Evolutionary conservation across 2,888 invertebrate species (phyloP).

Genomic region (Philopedon plagiatum): DNA sequence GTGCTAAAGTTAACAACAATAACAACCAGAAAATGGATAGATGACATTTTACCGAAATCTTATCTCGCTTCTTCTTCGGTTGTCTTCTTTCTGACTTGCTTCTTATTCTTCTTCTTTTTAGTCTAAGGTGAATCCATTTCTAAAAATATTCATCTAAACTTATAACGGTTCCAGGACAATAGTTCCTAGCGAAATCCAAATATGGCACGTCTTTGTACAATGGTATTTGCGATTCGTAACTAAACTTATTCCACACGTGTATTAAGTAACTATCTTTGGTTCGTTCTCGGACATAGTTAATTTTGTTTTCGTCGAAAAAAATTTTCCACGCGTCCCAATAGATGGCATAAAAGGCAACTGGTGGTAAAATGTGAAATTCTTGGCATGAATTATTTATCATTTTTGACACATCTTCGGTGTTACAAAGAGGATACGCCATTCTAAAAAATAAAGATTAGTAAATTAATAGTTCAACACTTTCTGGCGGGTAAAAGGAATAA

Average conservation of each 20-base stretch:
- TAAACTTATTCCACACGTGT: slow-evolving; percentile 75
- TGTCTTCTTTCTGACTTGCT: no score
- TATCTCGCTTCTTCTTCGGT: no score
- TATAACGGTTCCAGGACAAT: slow-evolving; percentile 70
- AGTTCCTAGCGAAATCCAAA: slow-evolving; percentile 68
- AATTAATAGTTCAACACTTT: no score
- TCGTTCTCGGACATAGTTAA: slow-evolving; percentile 64
- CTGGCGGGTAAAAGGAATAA: no score
- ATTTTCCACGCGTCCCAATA: slow-evolving; percentile 73
- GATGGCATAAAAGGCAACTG: slow-evolving; percentile 79
- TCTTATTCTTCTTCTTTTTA: no score
- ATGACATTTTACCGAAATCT: no score
- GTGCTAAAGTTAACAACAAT: no score
- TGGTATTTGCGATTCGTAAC: slow-evolving; percentile 63
- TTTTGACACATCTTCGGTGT: slow-evolving; percentile 68
- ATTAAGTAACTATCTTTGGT: slow-evolving; percentile 69
- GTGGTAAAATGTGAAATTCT: slow-evolving; percentile 76
- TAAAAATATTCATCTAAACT: slow-evolving; percentile 62
- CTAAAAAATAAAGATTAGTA: slow-evolving; percentile 50
- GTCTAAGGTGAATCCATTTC: no score
- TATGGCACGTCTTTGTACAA: slow-evolving; percentile 70
- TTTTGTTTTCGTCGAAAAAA: slow-evolving; percentile 72
- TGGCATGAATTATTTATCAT: slow-evolving; percentile 73
- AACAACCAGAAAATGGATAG: no score
- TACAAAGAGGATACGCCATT: slow-evolving; percentile 73